A percentile compares a stretch with the other conserved stretches of the same genome.
Conservation (phyloP, 2,797 vertebrate species). For the Betta splendens region DNA sequence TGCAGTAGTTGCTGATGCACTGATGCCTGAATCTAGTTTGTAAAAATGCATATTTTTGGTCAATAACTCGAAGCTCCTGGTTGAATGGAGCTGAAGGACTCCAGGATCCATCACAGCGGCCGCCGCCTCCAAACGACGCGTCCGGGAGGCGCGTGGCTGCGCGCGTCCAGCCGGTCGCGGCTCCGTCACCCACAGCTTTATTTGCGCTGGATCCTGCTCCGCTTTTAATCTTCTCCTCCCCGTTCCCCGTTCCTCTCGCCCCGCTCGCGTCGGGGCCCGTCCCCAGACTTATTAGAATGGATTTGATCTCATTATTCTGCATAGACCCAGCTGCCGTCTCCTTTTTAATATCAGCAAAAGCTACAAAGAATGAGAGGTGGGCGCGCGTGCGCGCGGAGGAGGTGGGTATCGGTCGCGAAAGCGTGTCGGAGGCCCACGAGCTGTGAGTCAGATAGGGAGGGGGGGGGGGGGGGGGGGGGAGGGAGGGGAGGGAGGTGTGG, state of each 20-base stretch:
- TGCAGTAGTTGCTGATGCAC: too few relatives aligned
- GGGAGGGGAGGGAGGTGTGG: slow-evolving; percentile 59
- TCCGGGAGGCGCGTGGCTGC: slow-evolving; percentile 12
- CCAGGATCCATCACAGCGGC: slow-evolving; percentile 22
- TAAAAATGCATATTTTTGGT: too few relatives aligned
- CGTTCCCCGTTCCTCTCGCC: slow-evolving; percentile 57
- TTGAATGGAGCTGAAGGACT: too few relatives aligned
- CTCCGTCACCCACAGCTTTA: slow-evolving; percentile 40
- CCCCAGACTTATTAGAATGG: slow-evolving; percentile 77
- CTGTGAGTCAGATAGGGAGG: slow-evolving; percentile 67
- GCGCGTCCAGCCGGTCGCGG: slow-evolving; percentile 13
- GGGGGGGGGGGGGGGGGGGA: slow-evolving; percentile 58
- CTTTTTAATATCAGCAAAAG: slow-evolving; percentile 82
- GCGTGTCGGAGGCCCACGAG: slow-evolving; percentile 66
- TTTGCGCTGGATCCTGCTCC: slow-evolving; percentile 53
- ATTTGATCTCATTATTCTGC: slow-evolving; percentile 82
- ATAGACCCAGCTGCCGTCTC: slow-evolving; percentile 77
- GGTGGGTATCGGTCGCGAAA: slow-evolving; percentile 68
- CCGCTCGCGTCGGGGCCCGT: slow-evolving; percentile 51
- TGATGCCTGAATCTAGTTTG: too few relatives aligned
- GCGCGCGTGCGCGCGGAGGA: slow-evolving; percentile 30
- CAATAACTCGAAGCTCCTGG: too few relatives aligned
- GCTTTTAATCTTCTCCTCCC: slow-evolving; percentile 43
- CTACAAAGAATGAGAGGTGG: slow-evolving; percentile 51
- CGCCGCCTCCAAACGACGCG: slow-evolving; percentile 21